Percentiles rank a stretch among this genome's conserved stretches.
Evolutionary conservation across 2,888 invertebrate genomes (phyloP).

Genomic region (Chrysotoxum bicinctum): DNA sequence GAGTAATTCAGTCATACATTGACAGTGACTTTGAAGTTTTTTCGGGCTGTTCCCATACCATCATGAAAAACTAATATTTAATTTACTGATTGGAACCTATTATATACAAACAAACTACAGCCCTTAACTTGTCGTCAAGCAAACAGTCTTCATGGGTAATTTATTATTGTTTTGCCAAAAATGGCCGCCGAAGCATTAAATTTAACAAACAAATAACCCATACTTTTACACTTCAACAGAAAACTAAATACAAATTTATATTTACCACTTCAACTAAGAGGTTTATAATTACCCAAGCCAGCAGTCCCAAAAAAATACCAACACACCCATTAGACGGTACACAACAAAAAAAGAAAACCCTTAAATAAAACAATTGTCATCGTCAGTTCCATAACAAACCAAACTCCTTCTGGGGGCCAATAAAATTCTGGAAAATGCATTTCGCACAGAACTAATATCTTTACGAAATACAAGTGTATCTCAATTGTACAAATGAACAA

Average conservation of each 20-base stretch:
- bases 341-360: neutral
- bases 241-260: constrained; percentile 13
- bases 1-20: no score
- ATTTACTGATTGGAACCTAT: neutral
- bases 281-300: constrained; percentile 32
- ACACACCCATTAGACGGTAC: constrained; percentile 18
- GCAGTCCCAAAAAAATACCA: neutral
- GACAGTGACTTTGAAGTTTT: no score
- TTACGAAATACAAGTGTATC: constrained; percentile 40
- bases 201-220: neutral
- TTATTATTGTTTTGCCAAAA: neutral
- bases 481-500: constrained; percentile 66
- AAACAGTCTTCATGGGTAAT: neutral
- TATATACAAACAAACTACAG: neutral
- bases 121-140: neutral
- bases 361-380: constrained; percentile 54
- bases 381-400: constrained; percentile 3
- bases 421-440: constrained; percentile 46
- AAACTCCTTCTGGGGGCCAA: neutral
- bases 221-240: constrained; percentile 4
- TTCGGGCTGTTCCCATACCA: no score
- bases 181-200: neutral
- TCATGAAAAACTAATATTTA: neutral
- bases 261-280: constrained; percentile 34
- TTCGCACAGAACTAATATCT: constrained; percentile 52